Evolutionary conservation across 1,140 invertebrate species (phyloP).

Genomic region (Homarus americanus): DNA sequence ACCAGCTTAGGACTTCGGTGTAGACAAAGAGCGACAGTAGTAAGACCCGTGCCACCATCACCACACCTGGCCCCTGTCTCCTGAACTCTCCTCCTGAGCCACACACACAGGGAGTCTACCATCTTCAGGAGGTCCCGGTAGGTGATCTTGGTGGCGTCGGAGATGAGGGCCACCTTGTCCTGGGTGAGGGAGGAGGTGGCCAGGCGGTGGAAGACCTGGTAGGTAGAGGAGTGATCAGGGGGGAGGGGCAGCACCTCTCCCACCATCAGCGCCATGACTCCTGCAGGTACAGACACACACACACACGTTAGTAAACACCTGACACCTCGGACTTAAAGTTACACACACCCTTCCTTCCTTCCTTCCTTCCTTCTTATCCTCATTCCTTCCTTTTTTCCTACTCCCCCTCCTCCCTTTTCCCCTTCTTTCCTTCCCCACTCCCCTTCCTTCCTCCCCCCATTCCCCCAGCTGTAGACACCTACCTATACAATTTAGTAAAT

Average conservation of each 20-base stretch:
- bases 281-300: background rate
- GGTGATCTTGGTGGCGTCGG: constrained; percentile 21
- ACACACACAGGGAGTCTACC: constrained; percentile 33
- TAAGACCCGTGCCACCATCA: background rate
- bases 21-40: constrained; percentile 81
- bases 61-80: background rate
- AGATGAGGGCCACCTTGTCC: constrained; percentile 40
- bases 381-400: too few relatives aligned
- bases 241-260: constrained; percentile 7
- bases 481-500: too few relatives aligned
- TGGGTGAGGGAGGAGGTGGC: constrained; percentile 18
- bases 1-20: constrained; percentile 86
- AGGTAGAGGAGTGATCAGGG: background rate
- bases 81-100: constrained; percentile 10
- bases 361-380: too few relatives aligned
- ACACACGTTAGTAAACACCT: background rate
- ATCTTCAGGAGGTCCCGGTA: constrained; percentile 27
- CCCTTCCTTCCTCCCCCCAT: too few relatives aligned
- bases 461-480: too few relatives aligned
- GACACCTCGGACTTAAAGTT: too few relatives aligned
- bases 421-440: too few relatives aligned
- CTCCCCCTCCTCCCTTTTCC: too few relatives aligned
- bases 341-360: background rate
- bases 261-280: constrained; percentile 45
- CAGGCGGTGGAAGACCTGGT: constrained; percentile 51